Base-by-base conservation (phyloP, 2,888 invertebrate species). In the Hirtodrosophila histrioides region DNA sequence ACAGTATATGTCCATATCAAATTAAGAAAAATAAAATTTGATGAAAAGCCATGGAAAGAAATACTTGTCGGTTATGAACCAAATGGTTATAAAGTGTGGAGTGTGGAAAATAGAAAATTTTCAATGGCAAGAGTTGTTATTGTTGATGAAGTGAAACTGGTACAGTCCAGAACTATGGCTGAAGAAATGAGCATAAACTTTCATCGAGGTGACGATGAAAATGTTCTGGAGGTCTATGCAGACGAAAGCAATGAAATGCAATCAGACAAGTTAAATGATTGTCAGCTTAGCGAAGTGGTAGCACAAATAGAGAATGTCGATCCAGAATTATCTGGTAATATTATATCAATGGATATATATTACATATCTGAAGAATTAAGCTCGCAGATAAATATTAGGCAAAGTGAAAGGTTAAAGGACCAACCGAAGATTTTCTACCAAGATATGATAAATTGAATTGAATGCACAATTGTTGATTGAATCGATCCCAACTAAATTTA, bases 31-130 rank as follows among this genome's bases (percentile, higher is more conserved):
- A n/a, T n/a, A n/a, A n/a, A n/a, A n/a, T 73, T 75, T 69, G 67
- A 76, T 62, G 64, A 76, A 8, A 76, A 77, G 57, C 41, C 41
- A 17, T 17, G 4, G 11, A 41, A 51, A n/a, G 23, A 9, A 10
- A 51, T 75, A 62, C 43, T 69, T 17, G 66, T 75, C 17, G 72
- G 72, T 0, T 60, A 65, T 44, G 49, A 65, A 35, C 41, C 53
- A 43, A 64, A 49, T 64, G 48, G 51, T 8, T 70, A 35, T 48
- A 78, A 62, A 58, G 23, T 77, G 40, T 75, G 73, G 64, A 40
- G 65, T 64, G 45, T 49, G 23, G 10, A 36, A 4, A n/a, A 5
- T n/a, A 48, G 17, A 29, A 71, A 68, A 50, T 68, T 61, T 51
- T 36, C 46, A 29, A 39, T 12, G 37, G 12, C 17, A 37, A 29